Evolutionary conservation across 1,140 invertebrate species (phyloP).

Genomic region (Drosophila sulfurigaster): DNA sequence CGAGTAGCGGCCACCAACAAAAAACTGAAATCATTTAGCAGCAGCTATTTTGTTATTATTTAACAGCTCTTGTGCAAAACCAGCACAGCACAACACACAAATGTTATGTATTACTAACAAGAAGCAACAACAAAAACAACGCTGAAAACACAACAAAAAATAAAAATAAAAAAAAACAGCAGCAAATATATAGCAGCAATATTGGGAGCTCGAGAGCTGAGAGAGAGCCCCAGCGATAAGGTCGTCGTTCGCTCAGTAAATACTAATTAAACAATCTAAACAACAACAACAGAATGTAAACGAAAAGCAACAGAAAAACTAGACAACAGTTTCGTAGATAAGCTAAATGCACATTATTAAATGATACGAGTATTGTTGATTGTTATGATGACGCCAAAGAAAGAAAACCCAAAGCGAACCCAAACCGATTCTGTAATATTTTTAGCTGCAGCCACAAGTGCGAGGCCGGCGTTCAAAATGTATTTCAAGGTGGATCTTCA

Average conservation of each 20-base stretch:
- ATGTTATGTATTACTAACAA: constrained; percentile 64
- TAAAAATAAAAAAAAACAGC: constrained; percentile 35
- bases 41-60: constrained; percentile 76
- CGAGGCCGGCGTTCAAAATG: background rate
- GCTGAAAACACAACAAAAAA: constrained; percentile 46
- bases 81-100: constrained; percentile 42
- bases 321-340: constrained; percentile 57
- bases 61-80: constrained; percentile 63
- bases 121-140: constrained; percentile 47
- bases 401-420: background rate
- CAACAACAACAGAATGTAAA: constrained; percentile 20
- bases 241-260: constrained; percentile 60
- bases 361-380: constrained; percentile 54
- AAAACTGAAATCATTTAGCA: constrained; percentile 72
- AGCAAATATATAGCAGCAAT: constrained; percentile 25
- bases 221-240: constrained; percentile 51
- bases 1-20: constrained; percentile 49
- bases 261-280: constrained; percentile 66
- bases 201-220: constrained; percentile 40
- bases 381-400: constrained; percentile 55
- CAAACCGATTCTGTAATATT: constrained; percentile 18
- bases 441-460: constrained; percentile 5
- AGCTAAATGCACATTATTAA: constrained; percentile 73
- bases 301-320: constrained; percentile 23
- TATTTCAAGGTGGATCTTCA: constrained; percentile 29